Percentiles rank a stretch among this genome's conserved stretches.
Evolutionary conservation across 2,113 vertebrate genomes (phyloP).

Genomic region (Sigmodon hispidus): DNA sequence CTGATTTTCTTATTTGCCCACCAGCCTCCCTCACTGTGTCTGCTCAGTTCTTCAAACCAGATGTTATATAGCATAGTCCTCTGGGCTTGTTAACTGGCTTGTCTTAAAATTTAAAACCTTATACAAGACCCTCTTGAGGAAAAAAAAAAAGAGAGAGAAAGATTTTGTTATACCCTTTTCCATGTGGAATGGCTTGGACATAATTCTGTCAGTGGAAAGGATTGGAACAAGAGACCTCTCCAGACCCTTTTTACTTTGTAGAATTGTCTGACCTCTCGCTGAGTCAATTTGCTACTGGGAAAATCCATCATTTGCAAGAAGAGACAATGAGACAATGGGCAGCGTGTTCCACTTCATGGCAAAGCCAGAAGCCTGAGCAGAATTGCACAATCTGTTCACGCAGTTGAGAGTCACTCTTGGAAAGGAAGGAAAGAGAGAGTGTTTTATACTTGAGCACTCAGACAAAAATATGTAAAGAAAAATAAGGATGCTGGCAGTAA

Average conservation of each 20-base stretch:
- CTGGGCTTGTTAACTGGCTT: slow-evolving; percentile 2
- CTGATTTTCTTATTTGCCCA: neutral
- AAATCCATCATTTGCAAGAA: slow-evolving; percentile 51
- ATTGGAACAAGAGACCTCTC: slow-evolving; percentile 18
- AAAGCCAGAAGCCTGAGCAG: slow-evolving; percentile 13
- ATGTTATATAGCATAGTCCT: neutral
- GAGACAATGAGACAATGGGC: neutral
- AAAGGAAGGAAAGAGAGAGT: slow-evolving; percentile 9
- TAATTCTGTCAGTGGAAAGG: neutral
- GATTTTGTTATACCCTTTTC: neutral
- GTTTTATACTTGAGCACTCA: slow-evolving; percentile 69
- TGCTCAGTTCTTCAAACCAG: neutral
- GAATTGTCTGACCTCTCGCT: neutral
- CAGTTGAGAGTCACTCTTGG: slow-evolving; percentile 53
- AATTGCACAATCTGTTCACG: slow-evolving; percentile 69
- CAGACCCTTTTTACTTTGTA: neutral
- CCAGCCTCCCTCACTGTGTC: neutral
- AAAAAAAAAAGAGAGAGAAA: neutral
- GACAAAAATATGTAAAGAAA: slow-evolving; percentile 76
- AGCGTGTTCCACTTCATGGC: neutral
- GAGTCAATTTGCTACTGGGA: neutral
- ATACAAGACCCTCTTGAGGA: slow-evolving; percentile 29
- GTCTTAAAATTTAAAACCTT: slow-evolving; percentile 50
- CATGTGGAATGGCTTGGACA: neutral
- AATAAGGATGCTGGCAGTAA: slow-evolving; percentile 65